Evolutionary conservation across 2,113 vertebrate genomes (phyloP).

Genomic region (Seriola dumerili): DNA sequence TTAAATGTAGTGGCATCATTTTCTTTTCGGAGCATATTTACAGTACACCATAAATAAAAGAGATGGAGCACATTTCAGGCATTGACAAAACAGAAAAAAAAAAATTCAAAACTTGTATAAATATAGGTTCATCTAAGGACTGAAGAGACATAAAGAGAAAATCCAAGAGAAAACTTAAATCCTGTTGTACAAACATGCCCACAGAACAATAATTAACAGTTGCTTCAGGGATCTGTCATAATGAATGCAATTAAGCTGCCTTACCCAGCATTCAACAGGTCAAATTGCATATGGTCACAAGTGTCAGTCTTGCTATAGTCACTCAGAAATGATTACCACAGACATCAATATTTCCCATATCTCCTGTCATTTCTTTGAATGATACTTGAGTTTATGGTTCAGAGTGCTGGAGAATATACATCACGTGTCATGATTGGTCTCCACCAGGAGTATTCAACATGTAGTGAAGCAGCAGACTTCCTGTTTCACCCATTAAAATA

Average conservation of each 20-base stretch:
- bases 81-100: slow-evolving; percentile 82
- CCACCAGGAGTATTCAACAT: not conserved
- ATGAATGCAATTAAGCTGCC: slow-evolving; percentile 40
- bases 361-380: not conserved
- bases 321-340: slow-evolving; percentile 16
- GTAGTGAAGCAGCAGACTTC: slow-evolving; percentile 4
- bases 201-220: slow-evolving; percentile 35
- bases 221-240: slow-evolving; percentile 26
- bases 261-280: slow-evolving; percentile 8
- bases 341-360: slow-evolving; percentile 1
- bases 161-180: slow-evolving; percentile 32
- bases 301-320: slow-evolving; percentile 19
- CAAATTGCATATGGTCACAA: slow-evolving; percentile 65
- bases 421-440: not conserved
- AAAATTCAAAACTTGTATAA: slow-evolving; percentile 78
- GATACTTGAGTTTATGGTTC: not conserved
- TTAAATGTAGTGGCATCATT: slow-evolving; percentile 88
- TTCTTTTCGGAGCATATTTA: slow-evolving; percentile 92
- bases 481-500: not conserved
- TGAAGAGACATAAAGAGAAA: slow-evolving; percentile 22
- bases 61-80: slow-evolving; percentile 90
- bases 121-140: slow-evolving; percentile 75
- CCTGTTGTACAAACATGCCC: slow-evolving; percentile 49
- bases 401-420: not conserved
- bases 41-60: slow-evolving; percentile 95